Evolutionary conservation across 2,113 vertebrate species (phyloP).

Genomic region (Notarius quadriscutis): DNA sequence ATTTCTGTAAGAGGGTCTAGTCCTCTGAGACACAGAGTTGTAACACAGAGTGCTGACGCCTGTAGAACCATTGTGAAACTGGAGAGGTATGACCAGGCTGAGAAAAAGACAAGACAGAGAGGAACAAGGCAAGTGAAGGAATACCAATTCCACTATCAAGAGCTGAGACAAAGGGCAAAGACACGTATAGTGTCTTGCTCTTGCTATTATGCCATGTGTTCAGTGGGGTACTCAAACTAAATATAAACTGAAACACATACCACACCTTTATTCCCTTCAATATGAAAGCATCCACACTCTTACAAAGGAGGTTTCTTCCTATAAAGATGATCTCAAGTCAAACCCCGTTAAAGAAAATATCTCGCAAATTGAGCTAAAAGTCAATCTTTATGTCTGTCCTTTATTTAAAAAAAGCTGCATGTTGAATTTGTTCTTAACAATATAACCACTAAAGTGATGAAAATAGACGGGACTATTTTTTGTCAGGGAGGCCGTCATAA

Average conservation of each 20-base stretch:
- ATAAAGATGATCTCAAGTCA: not conserved
- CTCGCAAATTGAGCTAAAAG: no score
- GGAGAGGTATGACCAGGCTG: slow-evolving; percentile 17
- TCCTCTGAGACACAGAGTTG: slow-evolving; percentile 19
- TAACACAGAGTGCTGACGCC: slow-evolving; percentile 40
- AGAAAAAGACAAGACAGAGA: not conserved
- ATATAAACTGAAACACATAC: slow-evolving; percentile 8
- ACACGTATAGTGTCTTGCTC: not conserved
- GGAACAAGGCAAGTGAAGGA: slow-evolving; percentile 1
- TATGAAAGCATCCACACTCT: slow-evolving; percentile 1
- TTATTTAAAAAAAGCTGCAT: no score
- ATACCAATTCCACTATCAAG: not conserved
- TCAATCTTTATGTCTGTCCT: no score
- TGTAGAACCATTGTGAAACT: slow-evolving; percentile 15
- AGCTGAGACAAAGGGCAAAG: not conserved
- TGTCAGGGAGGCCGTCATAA: no score
- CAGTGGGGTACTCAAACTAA: slow-evolving; percentile 14
- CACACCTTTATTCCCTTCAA: slow-evolving; percentile 7
- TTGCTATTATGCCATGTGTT: slow-evolving; percentile 14
- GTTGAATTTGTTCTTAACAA: no score
- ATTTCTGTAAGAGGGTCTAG: slow-evolving; percentile 9
- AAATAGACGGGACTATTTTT: no score
- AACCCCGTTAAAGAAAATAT: not conserved
- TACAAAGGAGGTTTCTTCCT: not conserved
- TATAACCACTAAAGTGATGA: no score